These are phyloP conservation scores for Fopius arisanus DNA, from an alignment of 1,140 invertebrate genomes.

Conservation along the genomic window DNA sequence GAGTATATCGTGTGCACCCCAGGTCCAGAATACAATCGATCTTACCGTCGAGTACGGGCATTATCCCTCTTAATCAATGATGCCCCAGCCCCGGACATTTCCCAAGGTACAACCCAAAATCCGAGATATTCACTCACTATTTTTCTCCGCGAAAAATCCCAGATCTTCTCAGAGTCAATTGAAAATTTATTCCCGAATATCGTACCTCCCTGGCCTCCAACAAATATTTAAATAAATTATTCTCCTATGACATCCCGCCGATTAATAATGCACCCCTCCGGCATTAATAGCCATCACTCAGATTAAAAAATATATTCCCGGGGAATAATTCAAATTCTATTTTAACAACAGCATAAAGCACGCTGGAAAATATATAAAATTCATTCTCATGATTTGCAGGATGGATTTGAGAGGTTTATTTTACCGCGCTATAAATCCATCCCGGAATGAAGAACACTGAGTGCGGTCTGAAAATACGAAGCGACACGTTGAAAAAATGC, in stretches of 20 bases:
- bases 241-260: too few relatives aligned
- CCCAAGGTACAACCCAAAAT: neutral
- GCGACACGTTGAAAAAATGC: neutral
- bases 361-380: neutral
- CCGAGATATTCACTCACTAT: neutral
- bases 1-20: neutral
- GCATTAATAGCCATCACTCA: too few relatives aligned
- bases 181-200: neutral
- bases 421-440: constrained; percentile 9
- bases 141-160: neutral
- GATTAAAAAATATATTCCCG: too few relatives aligned
- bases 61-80: constrained; percentile 10
- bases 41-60: neutral
- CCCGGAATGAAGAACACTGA: neutral
- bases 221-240: too few relatives aligned
- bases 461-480: constrained; percentile 6
- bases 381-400: neutral
- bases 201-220: too few relatives aligned
- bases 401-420: constrained; percentile 7
- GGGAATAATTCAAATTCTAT: neutral
- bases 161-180: neutral
- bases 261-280: too few relatives aligned
- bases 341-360: neutral
- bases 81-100: neutral
- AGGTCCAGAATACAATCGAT: neutral